phyloP scores from a whole-genome alignment of 2,797 vertebrate genomes.

The Gymnodraco acuticeps region DNA sequence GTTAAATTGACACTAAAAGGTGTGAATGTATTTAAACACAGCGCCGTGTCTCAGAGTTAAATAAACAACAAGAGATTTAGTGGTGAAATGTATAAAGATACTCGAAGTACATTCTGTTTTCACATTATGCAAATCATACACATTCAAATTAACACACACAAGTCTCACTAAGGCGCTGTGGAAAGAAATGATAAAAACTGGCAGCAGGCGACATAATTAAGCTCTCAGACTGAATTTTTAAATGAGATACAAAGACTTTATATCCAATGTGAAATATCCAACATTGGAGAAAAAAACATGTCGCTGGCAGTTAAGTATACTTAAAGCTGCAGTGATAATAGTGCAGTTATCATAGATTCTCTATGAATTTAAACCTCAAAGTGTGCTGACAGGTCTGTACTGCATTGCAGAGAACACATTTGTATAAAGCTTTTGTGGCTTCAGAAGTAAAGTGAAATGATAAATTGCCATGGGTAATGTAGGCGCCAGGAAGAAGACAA shows the following conservation, averaged over 20 bases:
- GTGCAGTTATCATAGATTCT: background rate
- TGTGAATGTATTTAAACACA: slow-evolving; percentile 17
- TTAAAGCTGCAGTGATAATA: background rate
- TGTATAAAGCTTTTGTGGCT: too few relatives aligned
- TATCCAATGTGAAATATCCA: background rate
- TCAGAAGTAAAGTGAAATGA: background rate
- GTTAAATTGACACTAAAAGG: slow-evolving; percentile 21
- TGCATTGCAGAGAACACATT: background rate
- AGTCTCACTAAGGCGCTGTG: slow-evolving; percentile 25
- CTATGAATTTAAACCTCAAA: background rate
- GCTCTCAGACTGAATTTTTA: slow-evolving; percentile 16
- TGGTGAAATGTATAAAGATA: slow-evolving; percentile 20
- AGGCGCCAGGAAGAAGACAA: background rate
- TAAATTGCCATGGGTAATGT: background rate
- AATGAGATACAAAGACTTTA: background rate
- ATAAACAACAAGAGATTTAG: background rate
- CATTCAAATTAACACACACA: background rate
- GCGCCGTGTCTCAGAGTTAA: background rate
- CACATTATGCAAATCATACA: background rate
- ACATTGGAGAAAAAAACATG: background rate
- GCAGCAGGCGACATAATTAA: slow-evolving; percentile 27
- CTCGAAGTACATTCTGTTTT: background rate
- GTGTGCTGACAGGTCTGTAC: background rate
- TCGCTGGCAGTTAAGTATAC: background rate
- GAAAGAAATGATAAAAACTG: slow-evolving; percentile 33